Base-by-base conservation (phyloP, 2,113 vertebrate genomes). In the Oreochromis niloticus region DNA sequence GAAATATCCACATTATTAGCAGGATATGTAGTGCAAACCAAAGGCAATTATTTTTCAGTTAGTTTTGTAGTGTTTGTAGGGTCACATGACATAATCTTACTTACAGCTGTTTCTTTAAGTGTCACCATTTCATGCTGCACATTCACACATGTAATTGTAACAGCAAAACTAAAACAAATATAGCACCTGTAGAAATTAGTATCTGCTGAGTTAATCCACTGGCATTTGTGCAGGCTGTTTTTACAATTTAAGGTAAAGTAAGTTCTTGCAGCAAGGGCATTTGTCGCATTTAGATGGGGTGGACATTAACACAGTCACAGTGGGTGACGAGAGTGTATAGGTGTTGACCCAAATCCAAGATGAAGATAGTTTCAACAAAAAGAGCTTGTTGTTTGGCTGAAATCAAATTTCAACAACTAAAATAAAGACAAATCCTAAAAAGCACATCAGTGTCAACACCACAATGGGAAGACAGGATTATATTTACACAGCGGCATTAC, bases 131-230 rank as follows among this genome's bases (percentile, higher is more conserved):
- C 41, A 48, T 7, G 68, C 41, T 75, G 41, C 2, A 0, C 41
- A 17, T 48, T 48, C 68, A 48, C 22, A 48, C 11, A 46, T 13
- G 36, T 48, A 48, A 30, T 14, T 11, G 14, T 19, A 48, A 48
- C 7, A 75, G 14, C 68, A 43, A 30, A 75, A 73, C 68, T 0
- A 27, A 48, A 73, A 11, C 34, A n/a, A 19, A 34, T 34, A 19
- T 0, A 66, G 10, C 61, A 39, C 0, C 34, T 48, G 24, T 17
- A 73, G 41, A 73, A 48, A 30, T 75, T 30, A 48, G 14, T 5
- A 5, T 48, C 24, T 75, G 71, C 41, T 30, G 14, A 48, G 24
- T 48, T 75, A 7, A 75, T 48, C 68, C 48, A 30, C 41, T 1
- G 0, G 22, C 68, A 48, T 30, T 48, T 30, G 71, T 75, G 71